Evolutionary conservation across 2,113 vertebrate genomes (phyloP), one percentile per base, ranked within the genome.

Genomic region (Phycodurus eques): DNA sequence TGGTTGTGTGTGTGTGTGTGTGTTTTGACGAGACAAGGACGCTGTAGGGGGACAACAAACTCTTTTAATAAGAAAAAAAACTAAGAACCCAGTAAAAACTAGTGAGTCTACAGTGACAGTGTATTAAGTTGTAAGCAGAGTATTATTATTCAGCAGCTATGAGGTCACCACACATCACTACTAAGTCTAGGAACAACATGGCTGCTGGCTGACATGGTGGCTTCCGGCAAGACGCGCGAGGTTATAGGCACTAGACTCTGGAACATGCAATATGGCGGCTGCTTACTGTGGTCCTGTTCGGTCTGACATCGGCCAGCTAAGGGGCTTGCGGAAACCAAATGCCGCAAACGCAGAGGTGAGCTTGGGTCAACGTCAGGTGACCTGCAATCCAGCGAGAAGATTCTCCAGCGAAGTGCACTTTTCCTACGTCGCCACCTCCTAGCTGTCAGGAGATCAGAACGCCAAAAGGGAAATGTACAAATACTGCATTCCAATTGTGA

Each of bases 161-260:
- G 81, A 87, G 75, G 82, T 90, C 85, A 87, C 87, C 83, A 80
- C 85, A 83, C 78, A 72, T 83, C 80, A 85, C 85, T 72, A 88
- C 86, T 88, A 89, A 76, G 73, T 85, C 87, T 88, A 90, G 68
- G 87, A 87, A 90, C 87, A 87, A 88, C 87, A 88, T 88, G 88
- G 88, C 86, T 82, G 53, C 68, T 73, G 70, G 86, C 85, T 76
- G 82, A 86, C 88, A 85, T 86, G 83, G 85, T 83, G 88, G 80
- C 87, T 86, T 71, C 88, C 84, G 87, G 85, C 85, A 84, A 88
- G 87, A 88, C 85, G 87, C 87, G 86, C 84, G 79, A 85, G 81
- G 87, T 83, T 86, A 86, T 83, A 90, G 88, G 87, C 87, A 90
- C 87, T 87, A 88, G 83, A 88, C 87, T 88, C 81, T 84, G 87